These are phyloP conservation scores for Zelostemma sp. DNA, from an alignment of 1,140 invertebrate genomes.

Conservation along the genomic window DNA sequence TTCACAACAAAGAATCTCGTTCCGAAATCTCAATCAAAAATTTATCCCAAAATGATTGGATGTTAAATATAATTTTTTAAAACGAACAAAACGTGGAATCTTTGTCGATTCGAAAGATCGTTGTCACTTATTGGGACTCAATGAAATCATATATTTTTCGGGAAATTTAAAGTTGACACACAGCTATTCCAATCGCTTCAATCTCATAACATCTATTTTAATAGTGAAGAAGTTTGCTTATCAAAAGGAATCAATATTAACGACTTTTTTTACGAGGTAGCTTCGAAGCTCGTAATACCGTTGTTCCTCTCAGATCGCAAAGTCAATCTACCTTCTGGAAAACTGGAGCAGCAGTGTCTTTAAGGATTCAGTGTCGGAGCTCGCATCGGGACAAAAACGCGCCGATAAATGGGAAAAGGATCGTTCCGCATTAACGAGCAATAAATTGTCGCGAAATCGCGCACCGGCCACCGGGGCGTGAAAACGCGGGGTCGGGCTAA, in stretches of 20 bases:
- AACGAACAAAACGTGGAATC: too few species aligned
- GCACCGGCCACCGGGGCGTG: conserved; percentile 7
- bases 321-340: background rate
- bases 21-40: too few species aligned
- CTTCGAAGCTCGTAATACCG: conserved; percentile 18
- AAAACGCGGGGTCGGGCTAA: conserved; percentile 41
- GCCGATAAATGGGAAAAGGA: conserved; percentile 46
- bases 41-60: too few species aligned
- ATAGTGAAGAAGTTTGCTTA: conserved; percentile 10
- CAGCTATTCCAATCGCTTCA: too few species aligned
- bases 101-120: too few species aligned
- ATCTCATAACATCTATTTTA: too few species aligned
- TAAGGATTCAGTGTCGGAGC: conserved; percentile 22
- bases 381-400: conserved; percentile 31
- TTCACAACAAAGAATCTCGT: too few species aligned
- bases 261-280: conserved; percentile 22
- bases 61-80: too few species aligned
- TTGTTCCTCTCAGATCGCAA: conserved; percentile 13
- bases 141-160: too few species aligned
- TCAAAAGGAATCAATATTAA: conserved; percentile 24
- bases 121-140: too few species aligned
- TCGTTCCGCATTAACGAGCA: conserved; percentile 45
- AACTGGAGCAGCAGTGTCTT: conserved; percentile 7
- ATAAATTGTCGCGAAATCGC: conserved; percentile 48
- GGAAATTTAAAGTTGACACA: too few species aligned